Evolutionary conservation across 2,888 invertebrate species (phyloP).

Genomic region (Fragum sueziense): DNA sequence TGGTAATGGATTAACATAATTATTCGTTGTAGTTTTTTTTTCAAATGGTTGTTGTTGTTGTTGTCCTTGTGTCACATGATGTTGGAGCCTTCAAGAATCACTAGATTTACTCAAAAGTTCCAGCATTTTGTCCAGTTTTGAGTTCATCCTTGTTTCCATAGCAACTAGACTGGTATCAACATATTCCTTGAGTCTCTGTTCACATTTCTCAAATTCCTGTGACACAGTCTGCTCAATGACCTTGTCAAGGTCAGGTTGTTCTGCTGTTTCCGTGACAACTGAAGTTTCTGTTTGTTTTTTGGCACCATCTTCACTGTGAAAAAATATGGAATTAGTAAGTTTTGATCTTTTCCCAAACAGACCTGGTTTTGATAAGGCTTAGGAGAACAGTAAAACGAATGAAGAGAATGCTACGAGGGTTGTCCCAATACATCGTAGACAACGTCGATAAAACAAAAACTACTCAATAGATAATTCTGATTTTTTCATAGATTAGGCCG

Average conservation of each 20-base stretch:
- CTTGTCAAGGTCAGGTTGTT: not conserved
- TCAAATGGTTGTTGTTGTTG: too few relatives aligned
- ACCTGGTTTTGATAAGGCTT: too few relatives aligned
- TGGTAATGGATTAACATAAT: too few relatives aligned
- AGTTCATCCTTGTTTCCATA: constrained; percentile 57
- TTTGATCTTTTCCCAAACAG: too few relatives aligned
- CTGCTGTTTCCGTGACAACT: not conserved
- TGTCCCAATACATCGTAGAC: too few relatives aligned
- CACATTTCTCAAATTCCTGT: constrained; percentile 46
- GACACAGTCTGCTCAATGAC: constrained; percentile 47
- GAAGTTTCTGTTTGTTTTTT: not conserved
- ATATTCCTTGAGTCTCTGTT: constrained; percentile 54
- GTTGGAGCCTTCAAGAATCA: constrained; percentile 2
- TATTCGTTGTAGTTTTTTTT: too few relatives aligned
- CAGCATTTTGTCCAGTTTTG: constrained; percentile 49
- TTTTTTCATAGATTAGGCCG: too few relatives aligned
- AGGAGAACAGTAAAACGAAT: too few relatives aligned
- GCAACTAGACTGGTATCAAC: constrained; percentile 56
- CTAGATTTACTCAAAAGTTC: constrained; percentile 30
- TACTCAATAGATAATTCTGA: too few relatives aligned
- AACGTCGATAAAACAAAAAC: too few relatives aligned
- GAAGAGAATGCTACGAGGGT: too few relatives aligned
- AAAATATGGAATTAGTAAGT: not conserved
- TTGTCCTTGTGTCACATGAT: too few relatives aligned
- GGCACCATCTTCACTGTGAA: not conserved